These are phyloP conservation scores for Heliconius hewitsoni DNA, from an alignment of 1,140 invertebrate species.

Conservation along the genomic window DNA sequence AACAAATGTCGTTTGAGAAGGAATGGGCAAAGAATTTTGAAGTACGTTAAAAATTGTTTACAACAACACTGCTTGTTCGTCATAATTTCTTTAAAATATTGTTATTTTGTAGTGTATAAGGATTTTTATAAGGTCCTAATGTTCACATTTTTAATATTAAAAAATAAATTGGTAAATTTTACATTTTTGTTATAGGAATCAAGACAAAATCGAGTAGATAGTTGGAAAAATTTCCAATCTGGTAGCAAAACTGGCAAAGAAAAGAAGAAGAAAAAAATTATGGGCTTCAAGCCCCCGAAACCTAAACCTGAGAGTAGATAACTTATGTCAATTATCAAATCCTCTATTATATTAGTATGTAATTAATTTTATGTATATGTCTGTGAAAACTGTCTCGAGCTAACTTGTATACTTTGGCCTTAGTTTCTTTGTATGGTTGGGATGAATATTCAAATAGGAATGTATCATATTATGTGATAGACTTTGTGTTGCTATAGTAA, in stretches of 20 bases:
- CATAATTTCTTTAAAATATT: too few species aligned
- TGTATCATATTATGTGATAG: too few species aligned
- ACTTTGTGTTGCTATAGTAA: too few species aligned
- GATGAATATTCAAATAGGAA: background rate
- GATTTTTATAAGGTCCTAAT: too few species aligned
- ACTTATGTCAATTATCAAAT: constrained; percentile 33
- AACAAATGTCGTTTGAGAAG: constrained; percentile 92
- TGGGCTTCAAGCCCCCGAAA: constrained; percentile 95
- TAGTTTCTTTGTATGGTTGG: background rate
- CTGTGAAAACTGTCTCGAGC: constrained; percentile 15
- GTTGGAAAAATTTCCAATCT: constrained; percentile 97
- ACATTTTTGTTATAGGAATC: constrained; percentile 87
- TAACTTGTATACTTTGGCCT: background rate
- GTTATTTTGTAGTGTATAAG: too few species aligned
- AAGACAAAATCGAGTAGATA: constrained; percentile 95
- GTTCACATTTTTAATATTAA: too few species aligned
- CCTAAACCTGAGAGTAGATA: constrained; percentile 97
- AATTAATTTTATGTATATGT: constrained; percentile 13
- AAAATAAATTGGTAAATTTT: too few species aligned
- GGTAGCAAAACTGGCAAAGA: constrained; percentile 83
- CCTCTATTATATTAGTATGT: constrained; percentile 1
- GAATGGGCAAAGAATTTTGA: constrained; percentile 99
- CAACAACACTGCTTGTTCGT: background rate
- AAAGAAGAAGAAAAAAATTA: constrained; percentile 88
- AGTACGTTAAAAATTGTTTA: constrained; percentile 71